Evolutionary conservation across 1,140 invertebrate species (phyloP).

Genomic region (Ericerus pela): DNA sequence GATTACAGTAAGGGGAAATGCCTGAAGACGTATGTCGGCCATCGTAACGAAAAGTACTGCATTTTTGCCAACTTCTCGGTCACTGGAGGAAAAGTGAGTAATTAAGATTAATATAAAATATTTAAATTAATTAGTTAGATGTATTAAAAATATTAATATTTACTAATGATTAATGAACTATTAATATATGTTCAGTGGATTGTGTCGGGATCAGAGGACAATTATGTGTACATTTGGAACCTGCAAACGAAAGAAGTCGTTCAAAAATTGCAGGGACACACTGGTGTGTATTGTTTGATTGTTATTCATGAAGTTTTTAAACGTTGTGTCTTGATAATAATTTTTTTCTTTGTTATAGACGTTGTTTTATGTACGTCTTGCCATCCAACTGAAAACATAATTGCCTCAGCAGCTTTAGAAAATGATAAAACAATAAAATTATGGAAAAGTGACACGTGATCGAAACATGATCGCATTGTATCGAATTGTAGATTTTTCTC

Average conservation of each 20-base stretch:
- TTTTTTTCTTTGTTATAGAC: conserved; percentile 45
- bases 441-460: conserved; percentile 94
- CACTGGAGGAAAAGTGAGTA: conserved; percentile 86
- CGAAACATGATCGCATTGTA: not conserved
- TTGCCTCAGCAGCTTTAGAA: conserved; percentile 94
- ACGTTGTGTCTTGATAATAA: not conserved
- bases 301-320: not conserved
- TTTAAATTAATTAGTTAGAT: not conserved
- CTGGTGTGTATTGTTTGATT: conserved; percentile 8
- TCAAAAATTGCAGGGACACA: conserved; percentile 75
- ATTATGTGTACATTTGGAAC: conserved; percentile 99
- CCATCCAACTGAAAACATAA: conserved; percentile 97
- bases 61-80: conserved; percentile 99
- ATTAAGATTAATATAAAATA: not conserved
- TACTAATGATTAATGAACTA: conserved; percentile 13
- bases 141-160: conserved; percentile 7
- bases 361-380: conserved; percentile 95
- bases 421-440: conserved; percentile 98
- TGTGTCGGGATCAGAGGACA: conserved; percentile 98
- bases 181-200: conserved; percentile 68
- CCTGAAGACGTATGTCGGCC: conserved; percentile 93
- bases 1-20: conserved; percentile 96
- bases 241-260: conserved; percentile 98
- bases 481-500: not conserved
- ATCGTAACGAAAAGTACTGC: conserved; percentile 99